These are phyloP conservation scores for Crocidura indochinensis DNA, from an alignment of 2,797 vertebrate genomes.

Conservation along the genomic window DNA sequence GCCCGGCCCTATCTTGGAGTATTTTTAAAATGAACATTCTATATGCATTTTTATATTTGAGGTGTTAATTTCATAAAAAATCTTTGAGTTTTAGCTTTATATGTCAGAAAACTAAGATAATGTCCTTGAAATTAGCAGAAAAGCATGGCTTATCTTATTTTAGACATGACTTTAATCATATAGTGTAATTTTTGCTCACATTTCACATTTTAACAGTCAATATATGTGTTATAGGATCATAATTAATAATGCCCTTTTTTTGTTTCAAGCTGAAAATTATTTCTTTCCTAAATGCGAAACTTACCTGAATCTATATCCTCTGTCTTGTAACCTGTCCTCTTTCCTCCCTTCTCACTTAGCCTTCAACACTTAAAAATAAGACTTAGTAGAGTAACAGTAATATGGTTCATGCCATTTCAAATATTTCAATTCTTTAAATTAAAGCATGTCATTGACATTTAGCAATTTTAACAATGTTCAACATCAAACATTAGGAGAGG, in stretches of 20 bases:
- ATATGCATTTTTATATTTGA: conserved; percentile 22
- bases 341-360: conserved; percentile 17
- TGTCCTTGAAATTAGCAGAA: conserved; percentile 56
- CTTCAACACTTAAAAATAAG: conserved; percentile 69
- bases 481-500: conserved; percentile 80
- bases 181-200: conserved; percentile 39
- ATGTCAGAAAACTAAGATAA: conserved; percentile 59
- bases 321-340: conserved; percentile 51
- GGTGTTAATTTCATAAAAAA: conserved; percentile 57
- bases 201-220: conserved; percentile 75
- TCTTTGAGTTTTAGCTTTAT: conserved; percentile 39
- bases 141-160: conserved; percentile 50
- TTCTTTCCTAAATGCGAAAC: conserved; percentile 64
- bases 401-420: conserved; percentile 72
- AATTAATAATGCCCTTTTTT: conserved; percentile 66
- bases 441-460: conserved; percentile 69
- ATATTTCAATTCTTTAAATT: conserved; percentile 75
- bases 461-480: conserved; percentile 81
- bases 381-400: conserved; percentile 68
- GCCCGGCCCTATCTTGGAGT: conserved; percentile 17
- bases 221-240: conserved; percentile 42
- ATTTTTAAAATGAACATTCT: conserved; percentile 46
- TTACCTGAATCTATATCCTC: conserved; percentile 30
- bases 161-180: conserved; percentile 67
- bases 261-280: conserved; percentile 70